Base-by-base conservation (phyloP, 1,140 invertebrate genomes). In the Atta texana region DNA sequence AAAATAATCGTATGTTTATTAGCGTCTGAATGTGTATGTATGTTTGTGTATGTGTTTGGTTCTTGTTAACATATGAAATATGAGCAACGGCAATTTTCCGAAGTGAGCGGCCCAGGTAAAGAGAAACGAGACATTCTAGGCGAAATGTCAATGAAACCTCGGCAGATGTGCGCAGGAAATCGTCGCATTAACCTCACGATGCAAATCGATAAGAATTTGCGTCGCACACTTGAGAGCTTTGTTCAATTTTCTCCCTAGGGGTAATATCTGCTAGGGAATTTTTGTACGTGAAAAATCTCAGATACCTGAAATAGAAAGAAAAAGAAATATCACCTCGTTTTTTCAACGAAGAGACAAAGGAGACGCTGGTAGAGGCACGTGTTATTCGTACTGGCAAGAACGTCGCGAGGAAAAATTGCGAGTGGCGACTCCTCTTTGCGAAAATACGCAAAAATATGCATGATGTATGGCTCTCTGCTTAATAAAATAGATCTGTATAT, bases 231-330 rank as follows among this genome's bases (percentile, higher is more conserved):
- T 53, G 49, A 14, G n/a, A 14, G n/a, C 14, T 24, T 55, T 21
- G 14, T 14, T 28, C 6, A 10, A n/a, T 59, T 34, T 28, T 49
- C 12, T 12, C 12, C 3, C 39, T 61, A 74, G 80, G 55, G 55
- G 31, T 80, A 81, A 81, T 8, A 80, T 55, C 24, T 1, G n/a
- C 16, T 57, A 64, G 49, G 77, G 24, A 74, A n/a, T 82, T 82
- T 61, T 59, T 59, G 61, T 7, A 31, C 39, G 28, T 10, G 16
- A 24, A 0, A 0, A 51, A 51, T 18, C 16, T 3, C 16, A 8
- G 16, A 28, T 10, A 10, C 0, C 16, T 21, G n/a, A 28, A 4
- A 31, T 4, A 21, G 8, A 31, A 12, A 49, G 14, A 18, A 16
- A 39, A 24, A 3, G 39, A 10, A 12, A 6, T 6, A 7, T n/a